These are phyloP conservation scores for Mallateleia sp. DNA, from an alignment of 2,888 invertebrate genomes.

Conservation along the genomic window DNA sequence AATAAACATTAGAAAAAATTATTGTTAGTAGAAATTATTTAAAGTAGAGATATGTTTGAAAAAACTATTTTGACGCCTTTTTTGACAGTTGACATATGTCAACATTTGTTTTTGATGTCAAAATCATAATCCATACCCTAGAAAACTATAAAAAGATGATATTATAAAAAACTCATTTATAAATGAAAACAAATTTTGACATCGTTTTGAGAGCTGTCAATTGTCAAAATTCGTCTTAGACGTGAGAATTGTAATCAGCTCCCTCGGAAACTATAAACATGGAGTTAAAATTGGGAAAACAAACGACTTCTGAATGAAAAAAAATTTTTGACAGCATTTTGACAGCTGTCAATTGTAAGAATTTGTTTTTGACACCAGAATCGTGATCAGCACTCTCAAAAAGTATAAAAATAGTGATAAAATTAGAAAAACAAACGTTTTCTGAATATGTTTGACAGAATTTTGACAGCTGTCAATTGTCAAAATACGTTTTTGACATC, in stretches of 20 bases:
- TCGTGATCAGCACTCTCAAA: too few relatives aligned
- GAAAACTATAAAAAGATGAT: conserved; percentile 17
- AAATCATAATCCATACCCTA: conserved; percentile 24
- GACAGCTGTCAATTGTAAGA: conserved; percentile 5
- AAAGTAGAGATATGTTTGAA: conserved; percentile 22
- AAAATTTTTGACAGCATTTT: conserved; percentile 15
- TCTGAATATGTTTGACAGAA: too few relatives aligned
- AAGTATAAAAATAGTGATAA: too few relatives aligned
- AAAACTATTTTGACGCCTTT: conserved; percentile 17
- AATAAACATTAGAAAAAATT: conserved; percentile 22
- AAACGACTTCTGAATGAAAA: conserved; percentile 14
- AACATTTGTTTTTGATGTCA: conserved; percentile 5
- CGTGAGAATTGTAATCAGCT: too few relatives aligned
- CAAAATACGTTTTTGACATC: too few relatives aligned
- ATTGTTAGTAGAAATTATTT: conserved; percentile 24
- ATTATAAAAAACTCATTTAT: conserved; percentile 26
- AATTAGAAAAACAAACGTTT: too few relatives aligned
- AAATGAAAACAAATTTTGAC: conserved; percentile 17
- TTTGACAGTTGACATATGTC: conserved; percentile 8
- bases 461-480: too few relatives aligned
- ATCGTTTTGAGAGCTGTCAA: conserved; percentile 17
- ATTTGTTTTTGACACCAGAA: too few relatives aligned
- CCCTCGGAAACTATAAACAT: conserved; percentile 9
- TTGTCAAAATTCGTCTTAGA: conserved; percentile 3
- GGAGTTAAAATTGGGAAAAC: conserved; percentile 10